Evolutionary conservation across 2,113 vertebrate species (phyloP).

Genomic region (Notarius quadriscutis): DNA sequence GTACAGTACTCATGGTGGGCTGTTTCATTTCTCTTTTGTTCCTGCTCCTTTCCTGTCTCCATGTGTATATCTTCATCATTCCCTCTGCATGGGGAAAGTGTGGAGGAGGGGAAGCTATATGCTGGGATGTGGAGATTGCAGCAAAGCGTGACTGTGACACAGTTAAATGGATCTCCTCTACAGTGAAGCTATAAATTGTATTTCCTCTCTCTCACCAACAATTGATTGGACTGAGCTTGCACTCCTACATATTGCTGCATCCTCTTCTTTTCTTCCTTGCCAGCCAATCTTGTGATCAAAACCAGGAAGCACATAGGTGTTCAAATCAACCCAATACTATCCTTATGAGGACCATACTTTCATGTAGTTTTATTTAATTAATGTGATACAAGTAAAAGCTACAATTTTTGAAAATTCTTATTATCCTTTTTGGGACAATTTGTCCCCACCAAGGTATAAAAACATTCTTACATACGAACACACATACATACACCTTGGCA

Average conservation of each 20-base stretch:
- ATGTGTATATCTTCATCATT: neutral
- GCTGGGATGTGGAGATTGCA: slow-evolving; percentile 15
- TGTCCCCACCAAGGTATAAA: neutral
- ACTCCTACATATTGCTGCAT: slow-evolving; percentile 7
- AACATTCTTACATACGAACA: neutral
- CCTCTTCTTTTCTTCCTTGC: slow-evolving; percentile 7
- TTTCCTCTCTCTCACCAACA: slow-evolving; percentile 26
- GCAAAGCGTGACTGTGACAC: slow-evolving; percentile 26
- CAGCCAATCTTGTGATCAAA: neutral
- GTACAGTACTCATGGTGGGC: neutral
- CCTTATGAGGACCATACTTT: neutral
- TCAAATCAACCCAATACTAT: neutral
- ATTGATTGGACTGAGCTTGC: slow-evolving; percentile 14
- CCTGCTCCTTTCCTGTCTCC: neutral
- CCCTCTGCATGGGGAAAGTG: neutral
- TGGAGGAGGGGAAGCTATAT: neutral
- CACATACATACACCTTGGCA: neutral
- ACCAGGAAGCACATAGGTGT: slow-evolving; percentile 1
- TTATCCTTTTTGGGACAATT: neutral
- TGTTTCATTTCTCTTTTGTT: neutral
- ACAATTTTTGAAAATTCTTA: neutral
- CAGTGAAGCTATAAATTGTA: slow-evolving; percentile 10
- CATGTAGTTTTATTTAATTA: neutral
- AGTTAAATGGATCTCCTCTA: slow-evolving; percentile 31
- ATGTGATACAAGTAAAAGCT: neutral